Evolutionary conservation across 2,113 vertebrate genomes (phyloP), one percentile per base, ranked within the genome.

Genomic region (Elephantulus edwardii): DNA sequence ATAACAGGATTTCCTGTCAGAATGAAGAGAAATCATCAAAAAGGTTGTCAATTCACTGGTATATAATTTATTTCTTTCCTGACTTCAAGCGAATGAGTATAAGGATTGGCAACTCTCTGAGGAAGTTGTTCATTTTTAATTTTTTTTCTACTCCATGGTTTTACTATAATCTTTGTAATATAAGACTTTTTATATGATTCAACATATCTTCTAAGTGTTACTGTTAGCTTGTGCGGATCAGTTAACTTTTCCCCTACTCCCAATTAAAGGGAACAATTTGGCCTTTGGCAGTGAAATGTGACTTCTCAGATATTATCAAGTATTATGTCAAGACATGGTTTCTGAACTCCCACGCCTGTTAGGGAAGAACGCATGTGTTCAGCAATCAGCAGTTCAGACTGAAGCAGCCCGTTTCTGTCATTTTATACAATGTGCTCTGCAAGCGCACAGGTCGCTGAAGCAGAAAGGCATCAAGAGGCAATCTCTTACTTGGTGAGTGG

Each of bases 401-500:
- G 33, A 84, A 82, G 33, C 46, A 19, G 28, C 22, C 28, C 58
- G 28, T 46, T 1, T 81, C 20, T 48, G 35, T 56, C 54, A 70
- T 54, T 22, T 60, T 33, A 48, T 0, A 19, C 22, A 70, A 9
- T 35, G 1, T 79, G 28, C 38, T 86, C 40, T 83, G 42, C 6
- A 80, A 68, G 72, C 48, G 90, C 42, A n/a, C 2, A 79, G 30
- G 28, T 52, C 78, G 64, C 0, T 26, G 38, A 33, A 52, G 44
- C 82, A 80, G 26, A 1, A 0, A 89, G 60, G 40, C n/a, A 71
- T 40, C 50, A 44, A 75, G 30, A 64, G 28, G 50, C 84, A 22
- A 2, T 4, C 30, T 90, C 98, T 97, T 96, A 99, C 99, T 98
- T 99, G 96, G 98, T 98, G 96, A 98, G 98, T 30, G 92, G 95